A percentile compares a stretch with the other conserved stretches of the same genome.
phyloP scores from a whole-genome alignment of 2,797 vertebrate genomes.

The Enteromius treurensis region DNA sequence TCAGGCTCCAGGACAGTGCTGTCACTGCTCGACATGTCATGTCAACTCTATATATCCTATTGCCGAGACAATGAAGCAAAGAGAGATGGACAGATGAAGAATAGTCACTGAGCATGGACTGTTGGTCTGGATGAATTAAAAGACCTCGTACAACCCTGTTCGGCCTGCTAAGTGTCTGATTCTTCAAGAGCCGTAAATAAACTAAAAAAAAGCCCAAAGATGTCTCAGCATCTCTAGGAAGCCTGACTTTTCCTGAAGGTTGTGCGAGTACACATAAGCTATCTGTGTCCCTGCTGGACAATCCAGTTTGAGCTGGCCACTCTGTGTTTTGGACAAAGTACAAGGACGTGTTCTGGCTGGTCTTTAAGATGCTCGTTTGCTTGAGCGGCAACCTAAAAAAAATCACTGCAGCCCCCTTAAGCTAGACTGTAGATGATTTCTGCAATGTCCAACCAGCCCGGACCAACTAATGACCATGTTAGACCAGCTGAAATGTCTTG shows the following conservation, averaged over 20 bases:
- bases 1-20: background rate
- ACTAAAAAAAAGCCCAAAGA: background rate
- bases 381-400: background rate
- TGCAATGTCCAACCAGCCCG: background rate
- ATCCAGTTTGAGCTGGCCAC: slow-evolving; percentile 8
- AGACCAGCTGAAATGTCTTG: background rate
- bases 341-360: background rate
- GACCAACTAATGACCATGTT: background rate
- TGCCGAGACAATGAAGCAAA: background rate
- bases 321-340: background rate
- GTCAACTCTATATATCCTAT: background rate
- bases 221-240: background rate
- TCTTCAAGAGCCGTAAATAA: background rate
- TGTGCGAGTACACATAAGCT: slow-evolving; percentile 11
- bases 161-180: background rate
- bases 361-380: slow-evolving; percentile 5
- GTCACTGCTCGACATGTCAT: slow-evolving; percentile 10
- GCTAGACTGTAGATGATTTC: background rate
- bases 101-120: background rate
- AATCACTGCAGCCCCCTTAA: background rate
- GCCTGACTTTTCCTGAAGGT: background rate
- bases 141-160: background rate
- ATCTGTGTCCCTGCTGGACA: background rate
- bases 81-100: background rate
- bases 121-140: slow-evolving; percentile 5